phyloP scores from a whole-genome alignment of 2,113 vertebrate genomes.

The Sciurus niger region DNA sequence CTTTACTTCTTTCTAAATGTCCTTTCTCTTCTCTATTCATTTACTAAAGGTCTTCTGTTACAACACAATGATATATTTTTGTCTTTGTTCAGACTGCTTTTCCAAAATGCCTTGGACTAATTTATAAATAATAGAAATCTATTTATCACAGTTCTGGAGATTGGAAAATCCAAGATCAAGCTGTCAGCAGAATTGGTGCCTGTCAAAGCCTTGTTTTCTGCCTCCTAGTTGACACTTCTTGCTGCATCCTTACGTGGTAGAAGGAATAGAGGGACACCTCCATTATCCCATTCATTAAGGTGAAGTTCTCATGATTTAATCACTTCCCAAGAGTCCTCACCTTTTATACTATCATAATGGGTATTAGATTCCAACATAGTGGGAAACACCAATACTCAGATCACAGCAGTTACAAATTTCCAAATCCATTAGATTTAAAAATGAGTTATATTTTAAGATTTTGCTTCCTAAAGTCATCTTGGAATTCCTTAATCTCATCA shows the following conservation, averaged over 20 bases:
- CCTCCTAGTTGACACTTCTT: neutral
- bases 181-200: neutral
- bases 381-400: neutral
- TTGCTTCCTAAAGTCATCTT: constrained; percentile 12
- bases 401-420: neutral
- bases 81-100: neutral
- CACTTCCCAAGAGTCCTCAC: neutral
- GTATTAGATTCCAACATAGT: neutral
- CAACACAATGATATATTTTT: neutral
- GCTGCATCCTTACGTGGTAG: neutral
- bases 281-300: neutral
- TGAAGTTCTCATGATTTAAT: neutral
- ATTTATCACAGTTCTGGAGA: neutral
- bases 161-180: neutral
- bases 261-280: neutral
- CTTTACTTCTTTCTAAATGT: constrained; percentile 13
- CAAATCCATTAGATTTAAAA: constrained; percentile 25
- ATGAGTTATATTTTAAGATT: constrained; percentile 47
- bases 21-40: constrained; percentile 10
- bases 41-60: constrained; percentile 20
- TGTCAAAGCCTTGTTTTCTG: neutral
- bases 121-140: neutral
- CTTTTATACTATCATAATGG: neutral
- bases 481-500: constrained; percentile 43
- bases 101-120: neutral